Evolutionary conservation across 2,113 vertebrate species (phyloP), one percentile per base, ranked within the genome.

Genomic region (Elephas maximus): DNA sequence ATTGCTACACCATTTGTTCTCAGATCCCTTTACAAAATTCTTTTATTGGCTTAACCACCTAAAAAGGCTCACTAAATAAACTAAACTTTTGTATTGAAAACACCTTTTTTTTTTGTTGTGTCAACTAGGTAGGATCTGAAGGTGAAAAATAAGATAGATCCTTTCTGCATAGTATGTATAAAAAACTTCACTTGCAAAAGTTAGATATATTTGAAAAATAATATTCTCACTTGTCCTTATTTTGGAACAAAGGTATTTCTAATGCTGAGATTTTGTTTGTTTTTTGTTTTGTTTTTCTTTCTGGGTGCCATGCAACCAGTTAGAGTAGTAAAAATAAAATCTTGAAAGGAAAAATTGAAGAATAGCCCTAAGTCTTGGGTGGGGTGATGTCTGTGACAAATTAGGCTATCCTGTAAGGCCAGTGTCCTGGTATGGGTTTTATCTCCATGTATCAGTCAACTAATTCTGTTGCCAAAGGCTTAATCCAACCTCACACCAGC

Each of bases 231-330:
- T 79, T 80, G n/a, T 48, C 30, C 62, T 91, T 20, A 51, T 37
- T 86, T 88, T 95, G 71, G 20, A 85, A 33, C 33, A 74, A 91
- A 81, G n/a, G 82, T 90, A 73, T 82, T 65, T 86, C 14, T 88
- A 86, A 81, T 48, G 11, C 23, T 82, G 5, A 6, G 37, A 15
- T 30, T 45, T 63, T 60, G 18, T 62, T 69, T 14, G 26, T 65
- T 65, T 65, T 69, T 53, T 85, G 24, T 48, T 30, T 11, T 80
- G 28, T 67, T 65, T 90, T 90, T 63, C 73, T 92, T 33, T 94
- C 15, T 74, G 60, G 26, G 51, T 51, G 14, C 45, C 26, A 62
- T 5, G 86, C 79, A 78, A 60, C 20, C 73, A 0, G 0, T 53
- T 65, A 91, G 17, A 96, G 28, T 89, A 15, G 71, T 93, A 45